Evolutionary conservation across 2,797 vertebrate genomes (phyloP).

Genomic region (Falco cherrug): DNA sequence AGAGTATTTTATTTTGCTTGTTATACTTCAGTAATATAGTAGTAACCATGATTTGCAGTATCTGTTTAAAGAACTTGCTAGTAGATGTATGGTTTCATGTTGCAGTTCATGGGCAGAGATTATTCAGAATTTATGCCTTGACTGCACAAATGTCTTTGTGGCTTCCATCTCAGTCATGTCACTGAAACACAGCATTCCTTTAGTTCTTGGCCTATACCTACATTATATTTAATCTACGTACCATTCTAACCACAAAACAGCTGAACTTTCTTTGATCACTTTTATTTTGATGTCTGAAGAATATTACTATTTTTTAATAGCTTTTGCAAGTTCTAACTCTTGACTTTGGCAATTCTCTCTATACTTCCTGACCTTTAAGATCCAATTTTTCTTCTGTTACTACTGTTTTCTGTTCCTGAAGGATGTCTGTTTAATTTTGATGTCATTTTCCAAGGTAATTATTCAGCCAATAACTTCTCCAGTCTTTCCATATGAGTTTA

Average conservation of each 20-base stretch:
- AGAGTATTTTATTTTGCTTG: not conserved
- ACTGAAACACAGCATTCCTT: conserved; percentile 3
- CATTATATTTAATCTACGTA: not conserved
- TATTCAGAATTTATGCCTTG: not conserved
- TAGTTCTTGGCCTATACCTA: not conserved
- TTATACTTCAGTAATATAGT: not conserved
- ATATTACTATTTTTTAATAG: not conserved
- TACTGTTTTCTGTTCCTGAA: conserved; percentile 4
- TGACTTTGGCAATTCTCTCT: not conserved
- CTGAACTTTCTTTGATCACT: not conserved
- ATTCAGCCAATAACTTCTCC: not conserved
- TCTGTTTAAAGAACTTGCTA: not conserved
- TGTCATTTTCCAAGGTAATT: not conserved
- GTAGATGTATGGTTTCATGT: not conserved
- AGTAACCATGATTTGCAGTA: not conserved
- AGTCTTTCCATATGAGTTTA: not conserved
- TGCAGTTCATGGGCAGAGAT: not conserved
- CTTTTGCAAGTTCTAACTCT: not conserved
- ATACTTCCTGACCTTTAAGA: not conserved
- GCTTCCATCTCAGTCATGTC: not conserved
- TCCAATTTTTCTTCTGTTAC: not conserved
- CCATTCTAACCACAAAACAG: not conserved
- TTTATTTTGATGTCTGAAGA: conserved; percentile 36
- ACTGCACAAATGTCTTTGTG: not conserved
- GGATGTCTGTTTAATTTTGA: conserved; percentile 1